Evolutionary conservation across 2,113 vertebrate genomes (phyloP).

Genomic region (Pontoporia blainvillei): DNA sequence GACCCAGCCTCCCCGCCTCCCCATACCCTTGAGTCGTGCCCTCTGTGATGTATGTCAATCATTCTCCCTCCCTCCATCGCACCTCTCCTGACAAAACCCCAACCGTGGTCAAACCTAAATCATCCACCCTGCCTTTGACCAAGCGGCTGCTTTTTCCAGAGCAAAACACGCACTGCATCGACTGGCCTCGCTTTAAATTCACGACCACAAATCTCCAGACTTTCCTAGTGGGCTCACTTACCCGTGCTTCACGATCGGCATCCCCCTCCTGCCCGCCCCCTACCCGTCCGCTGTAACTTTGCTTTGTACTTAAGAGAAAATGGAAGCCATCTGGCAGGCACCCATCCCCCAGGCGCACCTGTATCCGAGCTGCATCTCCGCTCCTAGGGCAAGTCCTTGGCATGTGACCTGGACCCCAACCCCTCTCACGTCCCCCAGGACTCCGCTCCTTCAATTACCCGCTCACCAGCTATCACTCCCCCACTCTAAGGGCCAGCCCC

Average conservation of each 20-base stretch:
- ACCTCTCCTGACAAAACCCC: neutral
- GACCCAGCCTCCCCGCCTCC: too few relatives aligned
- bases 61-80: neutral
- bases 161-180: neutral
- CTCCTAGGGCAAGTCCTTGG: neutral
- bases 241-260: rapidly evolving
- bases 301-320: neutral
- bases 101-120: neutral
- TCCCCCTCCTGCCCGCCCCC: neutral
- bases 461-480: neutral
- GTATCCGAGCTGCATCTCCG: neutral
- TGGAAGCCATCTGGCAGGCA: neutral
- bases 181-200: neutral
- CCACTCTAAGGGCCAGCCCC: neutral
- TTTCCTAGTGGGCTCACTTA: neutral
- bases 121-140: neutral
- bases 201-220: neutral
- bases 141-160: neutral
- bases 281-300: neutral
- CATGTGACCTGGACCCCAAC: too few relatives aligned
- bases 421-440: neutral
- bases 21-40: neutral
- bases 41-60: neutral
- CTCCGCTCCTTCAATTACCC: neutral
- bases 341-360: neutral